Evolutionary conservation across 2,113 vertebrate genomes (phyloP).

Genomic region (Emydura subglobosa): DNA sequence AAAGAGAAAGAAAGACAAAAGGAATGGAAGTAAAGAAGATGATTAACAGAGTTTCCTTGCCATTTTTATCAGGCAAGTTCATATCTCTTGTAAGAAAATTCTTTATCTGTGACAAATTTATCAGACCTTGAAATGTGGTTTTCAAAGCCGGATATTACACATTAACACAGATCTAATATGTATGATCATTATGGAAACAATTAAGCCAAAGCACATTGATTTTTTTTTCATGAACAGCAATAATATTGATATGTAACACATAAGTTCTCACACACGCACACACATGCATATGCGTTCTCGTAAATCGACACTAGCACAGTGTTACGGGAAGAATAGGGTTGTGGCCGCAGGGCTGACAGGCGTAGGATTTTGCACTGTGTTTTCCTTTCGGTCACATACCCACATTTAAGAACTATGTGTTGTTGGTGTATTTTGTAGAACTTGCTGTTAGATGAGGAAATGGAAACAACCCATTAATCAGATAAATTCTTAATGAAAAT

Average conservation of each 20-base stretch:
- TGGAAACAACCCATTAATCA: conserved; percentile 73
- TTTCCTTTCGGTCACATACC: conserved; percentile 62
- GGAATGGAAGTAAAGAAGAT: not conserved
- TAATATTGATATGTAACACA: not conserved
- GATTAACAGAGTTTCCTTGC: not conserved
- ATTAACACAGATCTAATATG: conserved; percentile 32
- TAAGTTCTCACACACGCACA: not conserved
- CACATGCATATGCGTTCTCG: conserved; percentile 58
- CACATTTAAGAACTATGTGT: conserved; percentile 1
- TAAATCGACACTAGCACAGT: conserved; percentile 8
- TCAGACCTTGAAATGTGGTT: conserved; percentile 50
- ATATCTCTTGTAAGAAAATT: not conserved
- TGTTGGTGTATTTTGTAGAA: conserved; percentile 36
- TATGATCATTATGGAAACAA: conserved; percentile 49
- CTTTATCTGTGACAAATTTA: conserved; percentile 32
- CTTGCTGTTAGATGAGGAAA: conserved; percentile 29
- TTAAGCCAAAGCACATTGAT: not conserved
- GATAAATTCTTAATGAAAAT: conserved; percentile 72
- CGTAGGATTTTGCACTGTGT: conserved; percentile 52
- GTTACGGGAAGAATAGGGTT: conserved; percentile 67
- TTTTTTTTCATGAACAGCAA: not conserved
- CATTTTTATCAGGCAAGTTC: conserved; percentile 23
- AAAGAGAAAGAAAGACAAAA: not conserved
- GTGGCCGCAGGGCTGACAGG: not conserved
- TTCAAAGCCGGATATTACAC: conserved; percentile 55